Evolutionary conservation across 2,888 invertebrate genomes (phyloP).

Genomic region (Yponomeuta plumbellus): DNA sequence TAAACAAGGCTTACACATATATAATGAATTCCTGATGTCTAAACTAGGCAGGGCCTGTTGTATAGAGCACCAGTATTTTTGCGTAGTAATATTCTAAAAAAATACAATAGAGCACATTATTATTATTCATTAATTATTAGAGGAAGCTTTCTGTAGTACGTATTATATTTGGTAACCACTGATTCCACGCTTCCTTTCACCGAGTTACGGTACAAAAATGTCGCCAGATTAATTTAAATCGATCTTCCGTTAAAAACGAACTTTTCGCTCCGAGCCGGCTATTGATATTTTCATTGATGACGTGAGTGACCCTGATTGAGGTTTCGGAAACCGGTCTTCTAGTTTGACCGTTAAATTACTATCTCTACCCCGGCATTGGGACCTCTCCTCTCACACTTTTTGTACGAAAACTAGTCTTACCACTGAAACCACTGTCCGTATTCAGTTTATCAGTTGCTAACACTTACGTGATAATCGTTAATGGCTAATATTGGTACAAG

Average conservation of each 20-base stretch:
- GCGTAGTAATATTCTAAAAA: too few species aligned
- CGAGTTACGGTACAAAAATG: neutral
- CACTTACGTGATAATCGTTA: conserved; percentile 9
- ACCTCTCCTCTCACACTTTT: neutral
- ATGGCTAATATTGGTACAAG: conserved; percentile 10
- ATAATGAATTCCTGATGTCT: too few species aligned
- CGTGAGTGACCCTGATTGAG: conserved; percentile 31
- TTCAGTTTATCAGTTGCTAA: neutral
- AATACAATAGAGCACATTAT: too few species aligned
- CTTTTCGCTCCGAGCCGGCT: conserved; percentile 25
- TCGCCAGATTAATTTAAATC: conserved; percentile 4
- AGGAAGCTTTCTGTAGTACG: too few species aligned
- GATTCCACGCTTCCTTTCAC: too few species aligned
- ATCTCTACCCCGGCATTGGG: neutral
- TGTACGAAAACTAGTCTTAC: neutral
- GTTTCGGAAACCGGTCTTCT: conserved; percentile 19
- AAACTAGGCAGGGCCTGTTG: too few species aligned
- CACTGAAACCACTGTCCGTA: neutral
- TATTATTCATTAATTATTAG: too few species aligned
- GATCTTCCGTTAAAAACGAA: conserved; percentile 32
- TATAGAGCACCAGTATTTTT: too few species aligned
- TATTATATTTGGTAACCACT: too few species aligned
- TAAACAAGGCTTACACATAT: too few species aligned
- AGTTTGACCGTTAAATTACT: conserved; percentile 17
- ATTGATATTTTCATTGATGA: conserved; percentile 37